Conservation (phyloP, 2,797 vertebrate species). For the Mergus octosetaceus region DNA sequence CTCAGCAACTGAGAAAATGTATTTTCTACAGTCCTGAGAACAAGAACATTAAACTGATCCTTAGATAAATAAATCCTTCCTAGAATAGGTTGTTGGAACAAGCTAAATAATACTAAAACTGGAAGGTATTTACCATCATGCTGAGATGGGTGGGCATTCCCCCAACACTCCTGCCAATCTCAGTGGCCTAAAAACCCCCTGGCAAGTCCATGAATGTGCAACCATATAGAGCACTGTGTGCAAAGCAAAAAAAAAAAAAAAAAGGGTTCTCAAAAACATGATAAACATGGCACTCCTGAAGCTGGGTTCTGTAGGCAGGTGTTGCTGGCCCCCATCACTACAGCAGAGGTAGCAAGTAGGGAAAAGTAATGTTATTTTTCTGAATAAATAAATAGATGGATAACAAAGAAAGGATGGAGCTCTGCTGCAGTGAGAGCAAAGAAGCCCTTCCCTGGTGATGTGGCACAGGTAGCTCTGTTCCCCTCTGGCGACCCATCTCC, state of each 20-base stretch:
- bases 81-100: not conserved
- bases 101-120: not conserved
- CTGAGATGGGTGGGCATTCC: not conserved
- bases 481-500: not conserved
- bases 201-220: not conserved
- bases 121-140: not conserved
- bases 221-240: fast-evolving
- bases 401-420: not conserved
- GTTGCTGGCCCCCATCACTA: not conserved
- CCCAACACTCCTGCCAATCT: not conserved
- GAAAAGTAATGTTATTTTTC: not conserved
- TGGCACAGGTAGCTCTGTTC: not conserved
- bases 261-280: not conserved
- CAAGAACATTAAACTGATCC: not conserved
- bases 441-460: not conserved
- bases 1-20: not conserved
- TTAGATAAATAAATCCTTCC: not conserved
- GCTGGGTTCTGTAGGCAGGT: not conserved
- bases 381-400: not conserved
- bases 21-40: not conserved
- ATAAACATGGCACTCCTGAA: not conserved
- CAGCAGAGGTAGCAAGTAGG: not conserved
- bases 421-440: not conserved
- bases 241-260: not conserved
- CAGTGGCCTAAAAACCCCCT: not conserved